Conservation (phyloP, 2,888 invertebrate species). For the Lysandra coridon region DNA sequence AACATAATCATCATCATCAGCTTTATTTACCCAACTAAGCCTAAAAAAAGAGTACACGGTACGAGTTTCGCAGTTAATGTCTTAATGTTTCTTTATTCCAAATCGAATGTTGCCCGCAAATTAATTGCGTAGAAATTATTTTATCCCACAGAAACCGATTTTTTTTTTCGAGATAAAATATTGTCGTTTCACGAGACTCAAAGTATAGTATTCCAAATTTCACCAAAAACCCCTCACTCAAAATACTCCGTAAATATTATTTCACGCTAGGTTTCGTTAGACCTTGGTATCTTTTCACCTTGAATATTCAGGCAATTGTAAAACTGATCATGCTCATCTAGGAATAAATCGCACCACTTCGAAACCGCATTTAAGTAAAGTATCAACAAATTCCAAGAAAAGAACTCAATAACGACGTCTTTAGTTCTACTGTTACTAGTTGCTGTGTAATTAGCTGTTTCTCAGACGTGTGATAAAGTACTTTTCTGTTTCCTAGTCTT, state of each 20-base stretch:
- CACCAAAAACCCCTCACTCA: not conserved
- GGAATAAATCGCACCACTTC: not conserved
- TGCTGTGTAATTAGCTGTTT: not conserved
- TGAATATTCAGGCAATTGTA: not conserved
- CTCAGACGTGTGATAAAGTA: slow-evolving; percentile 11
- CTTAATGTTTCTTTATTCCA: too few relatives aligned
- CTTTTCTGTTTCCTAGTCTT: not conserved
- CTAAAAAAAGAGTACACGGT: too few relatives aligned
- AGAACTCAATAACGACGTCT: slow-evolving; percentile 20
- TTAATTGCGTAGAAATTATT: too few relatives aligned
- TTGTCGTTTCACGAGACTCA: too few relatives aligned
- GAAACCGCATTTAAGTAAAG: slow-evolving; percentile 29
- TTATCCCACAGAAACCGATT: too few relatives aligned
- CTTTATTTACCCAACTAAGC: too few relatives aligned
- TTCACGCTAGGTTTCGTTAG: not conserved
- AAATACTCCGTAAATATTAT: not conserved
- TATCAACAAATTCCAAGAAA: slow-evolving; percentile 29
- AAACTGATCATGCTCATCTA: not conserved
- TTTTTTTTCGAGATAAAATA: too few relatives aligned
- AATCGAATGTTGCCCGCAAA: too few relatives aligned
- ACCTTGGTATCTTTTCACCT: not conserved
- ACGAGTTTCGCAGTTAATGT: too few relatives aligned
- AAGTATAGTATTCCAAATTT: too few relatives aligned
- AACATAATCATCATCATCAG: not conserved
- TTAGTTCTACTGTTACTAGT: slow-evolving; percentile 1